Evolutionary conservation across 2,888 invertebrate species (phyloP).

Genomic region (Melikaiella ostensackeni): DNA sequence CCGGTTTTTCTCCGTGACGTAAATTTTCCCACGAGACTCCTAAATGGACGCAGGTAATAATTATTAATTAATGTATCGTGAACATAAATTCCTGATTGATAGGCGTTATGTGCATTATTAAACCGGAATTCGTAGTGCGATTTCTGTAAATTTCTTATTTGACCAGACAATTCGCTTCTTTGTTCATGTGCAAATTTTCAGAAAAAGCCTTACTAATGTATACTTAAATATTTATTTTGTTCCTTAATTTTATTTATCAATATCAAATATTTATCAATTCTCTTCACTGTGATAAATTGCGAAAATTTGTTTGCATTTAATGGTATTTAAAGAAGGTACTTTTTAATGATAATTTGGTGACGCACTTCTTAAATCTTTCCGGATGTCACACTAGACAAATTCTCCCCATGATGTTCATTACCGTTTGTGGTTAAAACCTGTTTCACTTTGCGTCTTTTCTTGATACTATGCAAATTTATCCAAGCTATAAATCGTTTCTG

Average conservation of each 20-base stretch:
- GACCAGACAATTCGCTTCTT: no score
- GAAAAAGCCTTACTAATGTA: neutral
- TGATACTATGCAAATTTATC: neutral
- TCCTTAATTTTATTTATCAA: neutral
- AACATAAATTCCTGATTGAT: neutral
- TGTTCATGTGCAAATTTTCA: no score
- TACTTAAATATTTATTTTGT: neutral
- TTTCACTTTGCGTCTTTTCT: neutral
- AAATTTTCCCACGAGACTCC: neutral
- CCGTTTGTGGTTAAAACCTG: neutral
- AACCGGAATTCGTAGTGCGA: neutral
- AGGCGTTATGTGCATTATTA: neutral
- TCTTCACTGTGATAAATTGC: neutral
- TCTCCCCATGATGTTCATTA: neutral
- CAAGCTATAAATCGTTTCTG: neutral
- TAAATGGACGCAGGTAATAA: neutral
- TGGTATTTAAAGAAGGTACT: neutral
- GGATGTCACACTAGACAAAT: neutral
- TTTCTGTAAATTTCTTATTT: no score
- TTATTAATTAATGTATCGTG: neutral
- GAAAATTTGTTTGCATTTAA: neutral
- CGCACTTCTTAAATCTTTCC: neutral
- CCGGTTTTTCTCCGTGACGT: conserved; percentile 17
- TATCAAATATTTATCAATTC: conserved; percentile 1
- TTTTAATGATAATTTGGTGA: conserved; percentile 1